Evolutionary conservation across 2,888 invertebrate species (phyloP).

Genomic region (Aspidapion aeneum): DNA sequence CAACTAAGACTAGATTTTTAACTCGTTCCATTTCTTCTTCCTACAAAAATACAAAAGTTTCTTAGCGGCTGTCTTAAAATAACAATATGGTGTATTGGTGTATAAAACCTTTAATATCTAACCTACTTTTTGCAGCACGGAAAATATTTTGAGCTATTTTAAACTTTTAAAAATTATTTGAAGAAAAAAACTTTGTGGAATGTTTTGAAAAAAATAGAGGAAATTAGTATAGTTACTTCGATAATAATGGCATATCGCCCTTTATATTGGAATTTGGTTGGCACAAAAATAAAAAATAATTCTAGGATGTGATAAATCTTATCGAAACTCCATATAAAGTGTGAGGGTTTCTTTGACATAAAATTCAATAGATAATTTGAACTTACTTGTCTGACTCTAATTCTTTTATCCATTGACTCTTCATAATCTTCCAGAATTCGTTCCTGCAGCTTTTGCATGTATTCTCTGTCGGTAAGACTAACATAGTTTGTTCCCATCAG

Average conservation of each 20-base stretch:
- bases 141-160: no score
- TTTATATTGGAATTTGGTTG: no score
- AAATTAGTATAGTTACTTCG: no score
- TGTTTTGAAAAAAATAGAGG: no score
- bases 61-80: not conserved
- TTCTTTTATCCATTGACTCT: constrained; percentile 60
- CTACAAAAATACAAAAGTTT: constrained; percentile 20
- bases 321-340: no score
- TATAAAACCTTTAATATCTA: not conserved
- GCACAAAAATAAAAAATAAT: no score
- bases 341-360: no score
- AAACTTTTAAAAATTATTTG: no score
- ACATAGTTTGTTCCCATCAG: constrained; percentile 68
- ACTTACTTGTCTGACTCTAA: constrained; percentile 59
- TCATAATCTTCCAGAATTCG: constrained; percentile 62
- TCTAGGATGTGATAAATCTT: no score
- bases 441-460: constrained; percentile 63
- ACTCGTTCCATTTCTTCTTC: constrained; percentile 63
- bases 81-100: not conserved
- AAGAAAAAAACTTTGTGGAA: no score
- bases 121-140: not conserved
- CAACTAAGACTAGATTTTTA: constrained; percentile 63
- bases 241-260: no score
- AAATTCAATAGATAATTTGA: no score
- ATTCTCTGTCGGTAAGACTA: constrained; percentile 62